A percentile compares a stretch with the other conserved stretches of the same genome.
Conservation (phyloP, 2,797 vertebrate species). For the Brotula barbata region DNA sequence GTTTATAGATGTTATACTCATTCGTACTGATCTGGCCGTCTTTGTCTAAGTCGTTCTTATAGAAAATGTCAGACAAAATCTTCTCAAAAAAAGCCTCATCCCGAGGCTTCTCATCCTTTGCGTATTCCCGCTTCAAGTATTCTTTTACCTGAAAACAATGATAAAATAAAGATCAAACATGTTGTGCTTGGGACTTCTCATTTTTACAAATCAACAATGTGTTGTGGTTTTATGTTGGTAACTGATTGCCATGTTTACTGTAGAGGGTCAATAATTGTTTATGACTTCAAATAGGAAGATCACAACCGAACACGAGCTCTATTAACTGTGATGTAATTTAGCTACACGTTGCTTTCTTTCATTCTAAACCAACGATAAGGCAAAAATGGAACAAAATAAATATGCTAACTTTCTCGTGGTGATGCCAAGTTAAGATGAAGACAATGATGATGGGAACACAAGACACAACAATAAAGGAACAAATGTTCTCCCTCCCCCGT, state of each 20-base stretch:
- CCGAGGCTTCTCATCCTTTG: constrained; percentile 82
- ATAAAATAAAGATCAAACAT: not conserved
- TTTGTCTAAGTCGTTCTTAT: constrained; percentile 85
- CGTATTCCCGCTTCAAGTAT: constrained; percentile 87
- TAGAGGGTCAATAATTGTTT: not conserved
- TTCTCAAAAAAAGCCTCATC: constrained; percentile 85
- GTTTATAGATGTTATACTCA: constrained; percentile 92
- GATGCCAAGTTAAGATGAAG: too few species aligned
- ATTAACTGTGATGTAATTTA: not conserved
- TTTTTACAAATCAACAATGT: too few species aligned
- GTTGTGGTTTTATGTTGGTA: too few species aligned
- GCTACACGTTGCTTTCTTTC: not conserved
- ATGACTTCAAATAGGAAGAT: constrained; percentile 1
- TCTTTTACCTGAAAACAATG: constrained; percentile 81
- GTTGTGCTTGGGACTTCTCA: not conserved
- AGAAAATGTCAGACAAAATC: constrained; percentile 89
- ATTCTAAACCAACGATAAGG: not conserved
- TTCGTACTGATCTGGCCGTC: constrained; percentile 89
- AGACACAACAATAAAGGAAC: too few species aligned
- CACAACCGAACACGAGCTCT: not conserved
- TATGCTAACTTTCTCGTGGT: too few species aligned
- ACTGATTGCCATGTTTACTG: too few species aligned
- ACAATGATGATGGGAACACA: too few species aligned
- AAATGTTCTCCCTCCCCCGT: not conserved
- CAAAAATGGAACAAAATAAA: too few species aligned